Evolutionary conservation across 2,113 vertebrate species (phyloP).

Genomic region (Phrynosoma blainvillii): DNA sequence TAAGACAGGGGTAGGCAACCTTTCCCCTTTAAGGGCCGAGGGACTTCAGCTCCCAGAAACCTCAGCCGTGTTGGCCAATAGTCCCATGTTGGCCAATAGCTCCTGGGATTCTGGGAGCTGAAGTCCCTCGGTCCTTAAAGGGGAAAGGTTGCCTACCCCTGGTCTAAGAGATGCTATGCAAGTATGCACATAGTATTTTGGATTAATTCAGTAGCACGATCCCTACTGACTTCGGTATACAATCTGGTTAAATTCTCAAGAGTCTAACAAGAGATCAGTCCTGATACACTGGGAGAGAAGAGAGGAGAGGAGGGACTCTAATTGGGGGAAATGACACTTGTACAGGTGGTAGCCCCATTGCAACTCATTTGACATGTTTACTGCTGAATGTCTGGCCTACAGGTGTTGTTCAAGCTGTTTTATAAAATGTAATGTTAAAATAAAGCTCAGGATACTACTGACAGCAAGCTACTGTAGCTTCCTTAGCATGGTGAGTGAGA

Average conservation of each 20-base stretch:
- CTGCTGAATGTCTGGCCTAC: neutral
- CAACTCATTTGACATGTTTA: conserved; percentile 37
- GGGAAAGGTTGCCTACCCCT: no score
- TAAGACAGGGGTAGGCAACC: no score
- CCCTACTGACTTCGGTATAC: conserved; percentile 37
- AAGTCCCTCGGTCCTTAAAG: no score
- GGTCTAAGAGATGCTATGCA: conserved; percentile 53
- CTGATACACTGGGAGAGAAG: conserved; percentile 22
- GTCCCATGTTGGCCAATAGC: no score
- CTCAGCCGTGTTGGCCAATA: no score
- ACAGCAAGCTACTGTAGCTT: neutral
- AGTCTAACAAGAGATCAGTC: conserved; percentile 41
- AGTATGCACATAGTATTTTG: conserved; percentile 53
- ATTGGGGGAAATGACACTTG: conserved; percentile 20
- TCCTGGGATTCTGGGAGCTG: no score
- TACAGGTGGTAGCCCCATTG: conserved; percentile 48
- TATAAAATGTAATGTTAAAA: neutral
- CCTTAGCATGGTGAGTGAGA: neutral
- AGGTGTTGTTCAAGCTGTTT: neutral
- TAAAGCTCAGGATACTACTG: neutral
- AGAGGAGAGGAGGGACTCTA: neutral
- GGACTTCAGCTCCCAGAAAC: no score
- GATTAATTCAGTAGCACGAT: conserved; percentile 55
- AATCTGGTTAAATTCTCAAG: neutral
- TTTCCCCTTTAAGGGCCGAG: no score